phyloP scores from a whole-genome alignment of 92 coral and sea anemone genomes.

The Palythoa grandis region DNA sequence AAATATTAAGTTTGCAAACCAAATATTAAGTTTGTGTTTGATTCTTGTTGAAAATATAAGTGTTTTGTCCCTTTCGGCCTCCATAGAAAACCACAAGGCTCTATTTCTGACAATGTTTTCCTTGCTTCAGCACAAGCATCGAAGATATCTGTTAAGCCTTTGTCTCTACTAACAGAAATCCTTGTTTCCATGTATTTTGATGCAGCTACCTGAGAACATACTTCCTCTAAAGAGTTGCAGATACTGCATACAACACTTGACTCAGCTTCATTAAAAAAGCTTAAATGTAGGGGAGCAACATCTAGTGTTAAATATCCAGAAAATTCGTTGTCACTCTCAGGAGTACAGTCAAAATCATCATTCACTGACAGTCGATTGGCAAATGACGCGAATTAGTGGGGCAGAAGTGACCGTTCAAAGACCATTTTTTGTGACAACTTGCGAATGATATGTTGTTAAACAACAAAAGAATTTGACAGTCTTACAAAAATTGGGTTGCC shows the following conservation, averaged over 20 bases:
- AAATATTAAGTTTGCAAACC: no score
- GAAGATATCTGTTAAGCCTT: not conserved
- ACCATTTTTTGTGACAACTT: no score
- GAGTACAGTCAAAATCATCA: not conserved
- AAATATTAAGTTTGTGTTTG: no score
- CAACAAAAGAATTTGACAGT: no score
- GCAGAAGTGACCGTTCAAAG: no score
- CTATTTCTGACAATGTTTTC: slow-evolving; percentile 21
- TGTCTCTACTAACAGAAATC: slow-evolving; percentile 1
- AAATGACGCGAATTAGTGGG: no score
- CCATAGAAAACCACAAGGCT: slow-evolving; percentile 45
- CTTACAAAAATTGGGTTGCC: no score
- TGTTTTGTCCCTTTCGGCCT: no score
- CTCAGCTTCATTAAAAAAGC: slow-evolving; percentile 3
- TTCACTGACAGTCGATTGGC: not conserved
- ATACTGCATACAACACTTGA: not conserved
- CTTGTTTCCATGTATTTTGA: slow-evolving; percentile 17
- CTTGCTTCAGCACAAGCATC: slow-evolving; percentile 41
- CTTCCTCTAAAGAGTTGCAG: slow-evolving; percentile 29
- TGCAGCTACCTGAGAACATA: slow-evolving; percentile 33
- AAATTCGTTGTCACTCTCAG: not conserved
- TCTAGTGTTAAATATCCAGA: not conserved
- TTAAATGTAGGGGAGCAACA: slow-evolving; percentile 8
- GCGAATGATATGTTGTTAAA: no score
- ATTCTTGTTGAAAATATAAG: no score